Base-by-base conservation (phyloP, 2,797 vertebrate species). In the Eospalax fontanierii region DNA sequence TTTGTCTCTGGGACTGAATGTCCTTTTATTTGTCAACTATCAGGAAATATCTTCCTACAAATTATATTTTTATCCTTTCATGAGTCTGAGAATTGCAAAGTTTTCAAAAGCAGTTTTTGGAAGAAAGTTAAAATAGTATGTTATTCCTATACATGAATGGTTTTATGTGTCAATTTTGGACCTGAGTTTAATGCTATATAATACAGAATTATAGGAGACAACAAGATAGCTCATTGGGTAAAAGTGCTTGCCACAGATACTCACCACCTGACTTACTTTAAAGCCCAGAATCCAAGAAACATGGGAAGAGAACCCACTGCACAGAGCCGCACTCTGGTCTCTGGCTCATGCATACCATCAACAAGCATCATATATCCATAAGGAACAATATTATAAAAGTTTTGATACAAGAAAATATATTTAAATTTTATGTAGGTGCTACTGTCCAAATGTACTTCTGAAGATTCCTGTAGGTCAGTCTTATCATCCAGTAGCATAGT, bases 11-110 rank as follows among this genome's bases (percentile, higher is more conserved):
- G 30, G 3, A 63, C n/a, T 83, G 50, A 89, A 73, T 54, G 89
- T 50, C 33, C 4, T 93, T 95, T 87, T 19, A 89, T 19, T 73
- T 95, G 46, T 83, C 40, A 89, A 65, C 76, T 71, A 6, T 61
- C 59, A 86, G 46, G 74, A 89, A 78, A 1, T 54, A 57, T 68
- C 50, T 83, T 40, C 74, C 30, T 35, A 75, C 6, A 82, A 43
- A 38, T 22, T 7, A 86, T 26, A 93, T 83, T 73, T 80, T 54
- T 74, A 83, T 43, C 4, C 10, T 84, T 26, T 21, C 1, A 81
- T 61, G 35, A 75, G 38, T 57, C 74, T 81, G 63, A 93, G 84
- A 75, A 88, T 46, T 76, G 24, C 4, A 89, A 85, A 90, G 2
- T 76, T 87, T 88, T 71, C 6, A 71, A 81, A 88, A 85, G 38